These are phyloP conservation scores for Aphelinus certus DNA, from an alignment of 1,140 invertebrate genomes.

Conservation along the genomic window DNA sequence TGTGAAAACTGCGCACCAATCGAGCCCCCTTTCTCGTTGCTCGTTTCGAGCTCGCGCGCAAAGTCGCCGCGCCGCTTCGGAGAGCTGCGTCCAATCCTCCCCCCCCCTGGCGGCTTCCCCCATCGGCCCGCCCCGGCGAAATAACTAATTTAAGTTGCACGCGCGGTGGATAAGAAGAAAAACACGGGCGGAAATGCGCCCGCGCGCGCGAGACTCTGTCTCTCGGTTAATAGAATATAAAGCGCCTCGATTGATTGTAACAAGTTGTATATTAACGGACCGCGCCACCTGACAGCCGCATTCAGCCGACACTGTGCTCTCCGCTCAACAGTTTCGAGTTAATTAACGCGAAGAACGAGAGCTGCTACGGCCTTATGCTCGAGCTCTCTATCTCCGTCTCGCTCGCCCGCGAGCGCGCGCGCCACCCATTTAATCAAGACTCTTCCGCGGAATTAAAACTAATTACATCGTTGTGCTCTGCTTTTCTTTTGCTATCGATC, in stretches of 20 bases:
- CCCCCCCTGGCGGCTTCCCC: not conserved
- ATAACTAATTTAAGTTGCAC: conserved; percentile 28
- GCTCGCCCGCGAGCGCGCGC: conserved; percentile 4
- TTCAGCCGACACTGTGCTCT: conserved; percentile 21
- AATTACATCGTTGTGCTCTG: conserved; percentile 48
- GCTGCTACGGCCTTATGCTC: conserved; percentile 6
- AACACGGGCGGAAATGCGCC: conserved; percentile 11
- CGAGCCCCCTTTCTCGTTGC: conserved; percentile 11
- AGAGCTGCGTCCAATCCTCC: not conserved
- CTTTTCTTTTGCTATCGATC: conserved; percentile 46
- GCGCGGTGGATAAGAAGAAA: not conserved
- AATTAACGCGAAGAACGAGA: conserved; percentile 48
- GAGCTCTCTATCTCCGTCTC: conserved; percentile 36
- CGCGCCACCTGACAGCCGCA: conserved; percentile 39
- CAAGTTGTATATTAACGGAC: conserved; percentile 42
- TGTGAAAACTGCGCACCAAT: conserved; percentile 12
- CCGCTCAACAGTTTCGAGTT: conserved; percentile 48
- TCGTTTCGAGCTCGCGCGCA: conserved; percentile 22
- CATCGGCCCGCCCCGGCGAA: not conserved
- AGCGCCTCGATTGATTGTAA: conserved; percentile 37
- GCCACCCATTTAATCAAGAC: conserved; percentile 48
- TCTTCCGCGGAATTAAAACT: conserved; percentile 47
- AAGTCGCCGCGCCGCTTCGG: conserved; percentile 22
- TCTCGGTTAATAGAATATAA: conserved; percentile 18
- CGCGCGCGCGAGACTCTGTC: not conserved